Base-by-base conservation (phyloP, 2,888 invertebrate genomes). In the Spisula solida region DNA sequence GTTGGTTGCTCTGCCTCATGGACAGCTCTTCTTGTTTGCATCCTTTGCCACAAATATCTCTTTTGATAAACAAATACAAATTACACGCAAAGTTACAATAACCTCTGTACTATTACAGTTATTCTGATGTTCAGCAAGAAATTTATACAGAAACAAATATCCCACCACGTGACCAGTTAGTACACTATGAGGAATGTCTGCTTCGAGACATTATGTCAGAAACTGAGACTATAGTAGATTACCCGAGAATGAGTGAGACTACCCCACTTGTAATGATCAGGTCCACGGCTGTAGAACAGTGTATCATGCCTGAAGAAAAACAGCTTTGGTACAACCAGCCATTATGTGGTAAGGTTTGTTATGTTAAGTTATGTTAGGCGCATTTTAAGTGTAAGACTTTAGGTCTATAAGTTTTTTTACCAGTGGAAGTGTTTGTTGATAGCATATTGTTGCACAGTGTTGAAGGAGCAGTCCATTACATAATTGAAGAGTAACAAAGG, bases 111-210 rank as follows among this genome's bases (percentile, higher is more conserved):
- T 16, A 34, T 80, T 83, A 6, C 81, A 93, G 93, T n/a, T 91
- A 83, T 86, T 82, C 78, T 5, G 91, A 91, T 66, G 48, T 92
- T 0, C 92, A 92, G 81, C 84, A 92, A 55, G 85, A 82, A 12
- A 85, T 93, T 10, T 82, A 87, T 79, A 81, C 79, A 16, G 90
- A 92, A 79, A 91, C 91, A 6, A 89, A 90, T 80, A 91, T 93
- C 85, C 91, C 90, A 41, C 82, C 88, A 10, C 87, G 89, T 75
- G 91, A 90, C n/a, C 93, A 93, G 85, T 31, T 91, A 14, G 81
- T 92, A n/a, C 60, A 88, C 78, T 92, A 90, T 87, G 93, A 92
- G 70, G 92, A 92, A 31, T 91, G 91, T 48, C 78, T 89, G 29
- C 86, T 93, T 56, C 82, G 86, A 29, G 92, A 91, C 31, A 84